Conservation (phyloP, 2,797 vertebrate genomes). For the Acomys russatus region DNA sequence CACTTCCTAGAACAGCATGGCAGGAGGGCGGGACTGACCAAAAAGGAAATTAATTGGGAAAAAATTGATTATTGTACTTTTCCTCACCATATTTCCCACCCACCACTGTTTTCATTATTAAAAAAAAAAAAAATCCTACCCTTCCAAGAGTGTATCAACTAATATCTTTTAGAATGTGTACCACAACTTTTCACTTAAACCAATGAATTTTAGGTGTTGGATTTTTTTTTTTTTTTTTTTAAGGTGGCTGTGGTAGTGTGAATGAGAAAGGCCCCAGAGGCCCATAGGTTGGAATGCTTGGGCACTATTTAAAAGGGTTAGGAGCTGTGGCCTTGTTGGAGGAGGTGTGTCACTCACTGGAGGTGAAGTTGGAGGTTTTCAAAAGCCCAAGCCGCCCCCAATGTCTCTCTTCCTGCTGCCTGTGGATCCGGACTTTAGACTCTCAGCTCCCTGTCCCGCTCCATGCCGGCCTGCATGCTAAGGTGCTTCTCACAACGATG, state of each 20-base stretch:
- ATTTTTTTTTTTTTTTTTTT: background rate
- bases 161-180: conserved; percentile 26
- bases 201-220: background rate
- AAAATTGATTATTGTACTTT: background rate
- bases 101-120: background rate
- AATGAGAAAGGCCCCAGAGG: background rate
- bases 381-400: background rate
- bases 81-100: background rate
- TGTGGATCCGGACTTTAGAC: background rate
- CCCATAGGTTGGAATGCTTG: background rate
- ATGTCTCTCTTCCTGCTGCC: background rate
- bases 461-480: background rate
- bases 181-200: conserved; percentile 53
- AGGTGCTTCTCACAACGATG: background rate
- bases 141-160: background rate
- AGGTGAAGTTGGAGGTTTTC: background rate
- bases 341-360: background rate
- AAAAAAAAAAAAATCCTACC: background rate
- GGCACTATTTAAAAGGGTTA: background rate
- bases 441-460: background rate
- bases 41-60: background rate
- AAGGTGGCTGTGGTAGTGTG: background rate
- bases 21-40: background rate
- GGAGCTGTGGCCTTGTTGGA: background rate
- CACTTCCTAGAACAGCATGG: background rate